Evolutionary conservation across 2,113 vertebrate genomes (phyloP), one percentile per base, ranked within the genome.

Genomic region (Pungitius pungitius): DNA sequence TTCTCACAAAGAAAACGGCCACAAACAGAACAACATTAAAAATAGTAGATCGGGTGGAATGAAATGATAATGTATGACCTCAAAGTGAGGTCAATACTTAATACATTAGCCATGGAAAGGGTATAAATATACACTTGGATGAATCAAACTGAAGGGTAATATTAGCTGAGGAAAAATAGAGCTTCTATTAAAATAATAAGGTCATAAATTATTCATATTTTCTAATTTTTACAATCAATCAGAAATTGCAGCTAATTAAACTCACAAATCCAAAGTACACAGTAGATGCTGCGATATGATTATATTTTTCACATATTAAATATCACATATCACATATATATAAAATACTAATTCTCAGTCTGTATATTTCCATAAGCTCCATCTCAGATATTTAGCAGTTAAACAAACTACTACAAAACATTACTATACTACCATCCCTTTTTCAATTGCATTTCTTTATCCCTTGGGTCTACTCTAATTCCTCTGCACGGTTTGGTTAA

Each of bases 1-100:
- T 59, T 80, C 78, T 45, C 77, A 4, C 9, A 49, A 35, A 30
- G 14, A 40, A n/a, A 77, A 51, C 6, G 27, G 57, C 39, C 57
- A 13, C 26, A 30, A 11, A 49, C 24, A 43, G 26, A 68, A 62
- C 6, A 35, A 3, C 10, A 24, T 56, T 27, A 6, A n/a, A n/a
- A 62, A 59, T 42, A 24, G 14, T 22, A 24, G 4, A 57, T 26
- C 8, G 1, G 8, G n/a, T 33, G 13, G 10, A 49, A 22, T 45
- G 26, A 4, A 3, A 30, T 15, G 10, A 40, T 56, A 12, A 45
- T 47, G 67, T 58, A 4, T 35, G 40, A 17, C 14, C 2, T 43
- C 20, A 13, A 55, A 57, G 4, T 30, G 18, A 56, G 42, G 49
- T 24, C 6, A 24, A 35, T 35, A 35, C 33, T 7, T 35, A 20